These are phyloP conservation scores for Mirza zaza DNA, from an alignment of 2,113 vertebrate genomes.

Conservation along the genomic window DNA sequence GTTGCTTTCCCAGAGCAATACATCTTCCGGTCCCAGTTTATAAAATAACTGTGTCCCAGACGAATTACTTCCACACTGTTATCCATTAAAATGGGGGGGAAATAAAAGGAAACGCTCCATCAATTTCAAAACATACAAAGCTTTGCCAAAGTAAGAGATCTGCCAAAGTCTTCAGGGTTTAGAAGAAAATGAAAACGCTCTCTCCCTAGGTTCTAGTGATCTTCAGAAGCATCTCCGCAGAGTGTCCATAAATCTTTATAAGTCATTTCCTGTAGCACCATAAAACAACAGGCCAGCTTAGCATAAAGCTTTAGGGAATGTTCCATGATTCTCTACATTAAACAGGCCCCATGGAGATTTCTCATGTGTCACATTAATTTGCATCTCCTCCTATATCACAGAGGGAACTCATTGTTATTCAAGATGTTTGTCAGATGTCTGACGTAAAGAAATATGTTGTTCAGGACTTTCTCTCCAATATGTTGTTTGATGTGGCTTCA, in stretches of 20 bases:
- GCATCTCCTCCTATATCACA: not conserved
- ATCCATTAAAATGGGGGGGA: slow-evolving; percentile 1
- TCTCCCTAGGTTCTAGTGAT: not conserved
- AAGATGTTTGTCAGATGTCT: not conserved
- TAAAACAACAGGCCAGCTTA: not conserved
- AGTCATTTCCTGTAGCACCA: not conserved
- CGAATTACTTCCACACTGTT: slow-evolving; percentile 85
- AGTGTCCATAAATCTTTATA: not conserved
- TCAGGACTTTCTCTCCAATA: not conserved
- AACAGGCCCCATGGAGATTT: not conserved
- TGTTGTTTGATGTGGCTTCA: not conserved
- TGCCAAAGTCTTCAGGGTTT: slow-evolving; percentile 8
- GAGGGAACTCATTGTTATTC: not conserved
- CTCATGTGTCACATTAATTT: not conserved
- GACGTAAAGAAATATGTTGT: not conserved
- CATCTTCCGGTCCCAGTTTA: slow-evolving; percentile 86
- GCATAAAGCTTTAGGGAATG: not conserved
- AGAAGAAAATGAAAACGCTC: not conserved
- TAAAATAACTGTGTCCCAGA: slow-evolving; percentile 85
- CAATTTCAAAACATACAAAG: slow-evolving; percentile 29
- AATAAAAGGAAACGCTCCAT: not conserved
- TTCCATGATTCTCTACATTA: not conserved
- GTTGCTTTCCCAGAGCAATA: slow-evolving; percentile 79
- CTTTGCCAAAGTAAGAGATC: slow-evolving; percentile 14
- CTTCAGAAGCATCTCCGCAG: not conserved